Evolutionary conservation across 2,113 vertebrate species (phyloP).

Genomic region (Plectropomus leopardus): DNA sequence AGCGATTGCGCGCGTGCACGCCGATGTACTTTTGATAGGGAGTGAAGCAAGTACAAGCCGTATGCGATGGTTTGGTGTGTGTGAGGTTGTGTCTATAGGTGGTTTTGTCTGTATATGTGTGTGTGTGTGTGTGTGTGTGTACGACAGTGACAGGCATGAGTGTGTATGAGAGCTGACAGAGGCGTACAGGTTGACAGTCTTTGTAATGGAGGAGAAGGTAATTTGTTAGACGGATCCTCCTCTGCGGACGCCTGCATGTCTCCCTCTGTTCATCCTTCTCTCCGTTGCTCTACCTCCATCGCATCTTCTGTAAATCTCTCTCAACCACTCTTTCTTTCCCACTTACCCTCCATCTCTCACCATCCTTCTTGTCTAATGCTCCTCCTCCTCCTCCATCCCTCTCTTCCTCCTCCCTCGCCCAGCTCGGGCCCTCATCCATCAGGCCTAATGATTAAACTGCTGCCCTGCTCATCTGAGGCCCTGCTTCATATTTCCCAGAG

Average conservation of each 20-base stretch:
- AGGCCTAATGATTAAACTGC: slow-evolving; percentile 85
- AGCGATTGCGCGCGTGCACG: slow-evolving; percentile 21
- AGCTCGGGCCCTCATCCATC: slow-evolving; percentile 85
- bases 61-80: slow-evolving; percentile 14
- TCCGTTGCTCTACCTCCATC: slow-evolving; percentile 48
- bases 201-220: slow-evolving; percentile 87
- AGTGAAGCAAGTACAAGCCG: slow-evolving; percentile 42
- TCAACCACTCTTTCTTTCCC: slow-evolving; percentile 64
- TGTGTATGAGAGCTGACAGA: slow-evolving; percentile 87
- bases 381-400: slow-evolving; percentile 50
- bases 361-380: slow-evolving; percentile 60
- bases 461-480: slow-evolving; percentile 79
- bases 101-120: slow-evolving; percentile 6
- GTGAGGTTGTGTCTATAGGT: slow-evolving; percentile 1
- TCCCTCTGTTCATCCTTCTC: slow-evolving; percentile 68
- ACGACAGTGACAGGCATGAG: slow-evolving; percentile 66
- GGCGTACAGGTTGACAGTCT: slow-evolving; percentile 84
- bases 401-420: slow-evolving; percentile 41
- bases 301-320: slow-evolving; percentile 69
- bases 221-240: slow-evolving; percentile 86
- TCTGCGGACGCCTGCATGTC: slow-evolving; percentile 82
- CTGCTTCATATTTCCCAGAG: slow-evolving; percentile 65
- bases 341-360: slow-evolving; percentile 56
- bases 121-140: slow-evolving; percentile 25
- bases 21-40: slow-evolving; percentile 9